Evolutionary conservation across 2,113 vertebrate species (phyloP), one percentile per base, ranked within the genome.

Genomic region (Bujurquina vittata): DNA sequence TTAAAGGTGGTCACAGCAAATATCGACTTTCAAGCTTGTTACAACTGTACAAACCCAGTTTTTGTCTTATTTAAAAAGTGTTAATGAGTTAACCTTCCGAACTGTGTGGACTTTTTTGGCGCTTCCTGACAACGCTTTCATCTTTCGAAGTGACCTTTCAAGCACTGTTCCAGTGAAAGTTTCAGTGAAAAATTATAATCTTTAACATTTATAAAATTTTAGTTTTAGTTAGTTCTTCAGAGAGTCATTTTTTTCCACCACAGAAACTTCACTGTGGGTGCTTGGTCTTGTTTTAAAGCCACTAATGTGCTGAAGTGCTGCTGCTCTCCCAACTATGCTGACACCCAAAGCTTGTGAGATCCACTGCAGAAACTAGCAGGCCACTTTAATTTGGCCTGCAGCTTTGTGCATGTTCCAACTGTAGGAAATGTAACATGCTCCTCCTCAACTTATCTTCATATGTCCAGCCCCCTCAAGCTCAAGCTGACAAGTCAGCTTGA

Each of bases 261-360:
- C 10, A 29, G 35, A 72, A 10, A 61, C 43, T n/a, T 54, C 7
- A 59, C 1, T 15, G 7, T 20, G 12, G 2, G 18, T 35, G 31
- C 59, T 20, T 26, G 43, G 6, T 22, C 18, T 63, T 14, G 61
- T 57, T 63, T 56, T 40, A 18, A 75, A 77, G 26, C 67, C 60
- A 29, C 20, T 37, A 7, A 52, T 11, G 3, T 31, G 10, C 26
- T 46, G 37, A 77, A 80, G 63, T 61, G 56, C 69, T 26, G 18
- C 67, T 54, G 40, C 43, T 56, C 52, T 59, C 7, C 43, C 75
- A 52, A 65, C 33, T 46, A 15, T 49, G 26, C 63, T 76, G 46
- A 69, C 73, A 62, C 22, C 55, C 15, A 57, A 26, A 67, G 63
- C 10, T 63, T 65, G 63, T 65, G 72, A 84, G 52, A 88, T 79